Evolutionary conservation across 2,113 vertebrate species (phyloP), one percentile per base, ranked within the genome.

Genomic region (Channa argus): DNA sequence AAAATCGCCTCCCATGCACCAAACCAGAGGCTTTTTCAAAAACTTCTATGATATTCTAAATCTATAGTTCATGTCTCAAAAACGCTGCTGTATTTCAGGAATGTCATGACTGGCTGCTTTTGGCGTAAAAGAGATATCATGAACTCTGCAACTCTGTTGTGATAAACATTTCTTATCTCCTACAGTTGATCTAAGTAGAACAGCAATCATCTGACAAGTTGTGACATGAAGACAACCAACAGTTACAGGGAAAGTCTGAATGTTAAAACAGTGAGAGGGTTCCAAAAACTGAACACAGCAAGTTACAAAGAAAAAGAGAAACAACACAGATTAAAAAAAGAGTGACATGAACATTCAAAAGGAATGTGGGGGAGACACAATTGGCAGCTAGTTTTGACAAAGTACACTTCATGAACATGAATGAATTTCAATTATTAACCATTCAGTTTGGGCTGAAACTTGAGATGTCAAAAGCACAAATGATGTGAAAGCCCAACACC

Each of bases 341-440:
- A 39, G 55, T 3, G 52, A 66, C 62, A 49, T 0, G 14, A 50
- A 34, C 61, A 51, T 46, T 15, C 8, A 1, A 58, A 34, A 39
- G 14, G 0, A n/a, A 24, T 41, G 68, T 53, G 69, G 13, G 8
- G 36, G 39, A 39, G 46, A 68, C 68, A 82, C 73, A 73, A 77
- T 24, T 72, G 68, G 63, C 63, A 73, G 68, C 63, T 63, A 11
- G 3, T 46, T 53, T 51, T 37, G 5, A 72, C 24, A 53, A 63
- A 76, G 46, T 60, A 39, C 61, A 43, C 55, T 65, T 68, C 37
- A 24, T 24, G 24, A 61, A 49, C 59, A 14, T 12, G 47, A 68
- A 53, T 11, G 36, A 5, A 49, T 58, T 55, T 74, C 61, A 64
- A 33, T 59, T 50, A 70, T 65, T n/a, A 66, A 62, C 8, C 14